Evolutionary conservation across 2,888 invertebrate species (phyloP).

Genomic region (Allacma fusca): DNA sequence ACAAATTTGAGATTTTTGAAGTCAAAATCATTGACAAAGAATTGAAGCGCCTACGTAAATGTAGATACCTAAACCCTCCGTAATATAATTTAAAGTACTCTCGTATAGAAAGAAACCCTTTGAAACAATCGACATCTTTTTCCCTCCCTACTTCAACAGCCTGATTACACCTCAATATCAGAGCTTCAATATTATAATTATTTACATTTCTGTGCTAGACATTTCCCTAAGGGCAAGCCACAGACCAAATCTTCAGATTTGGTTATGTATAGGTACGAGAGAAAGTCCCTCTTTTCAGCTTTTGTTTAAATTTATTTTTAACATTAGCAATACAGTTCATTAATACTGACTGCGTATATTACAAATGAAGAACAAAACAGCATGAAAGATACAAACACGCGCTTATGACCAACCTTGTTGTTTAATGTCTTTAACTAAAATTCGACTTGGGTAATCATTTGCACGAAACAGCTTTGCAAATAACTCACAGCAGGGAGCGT

Average conservation of each 20-base stretch:
- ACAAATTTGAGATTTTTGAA: too few species aligned
- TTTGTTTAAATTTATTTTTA: slow-evolving; percentile 33
- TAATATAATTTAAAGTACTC: too few species aligned
- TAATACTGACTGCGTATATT: neutral
- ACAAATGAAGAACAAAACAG: neutral
- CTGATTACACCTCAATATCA: neutral
- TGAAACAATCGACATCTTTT: too few species aligned
- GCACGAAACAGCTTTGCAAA: slow-evolving; percentile 23
- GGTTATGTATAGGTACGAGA: slow-evolving; percentile 16
- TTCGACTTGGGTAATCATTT: slow-evolving; percentile 22
- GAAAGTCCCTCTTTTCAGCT: neutral
- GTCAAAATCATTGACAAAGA: too few species aligned
- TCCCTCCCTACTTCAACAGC: neutral
- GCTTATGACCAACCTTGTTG: slow-evolving; percentile 28
- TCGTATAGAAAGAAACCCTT: too few species aligned
- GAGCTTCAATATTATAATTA: neutral
- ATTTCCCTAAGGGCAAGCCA: neutral
- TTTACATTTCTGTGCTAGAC: neutral
- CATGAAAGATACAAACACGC: slow-evolving; percentile 6
- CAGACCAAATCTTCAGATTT: neutral
- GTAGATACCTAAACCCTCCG: too few species aligned
- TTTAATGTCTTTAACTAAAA: neutral
- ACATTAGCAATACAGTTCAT: neutral
- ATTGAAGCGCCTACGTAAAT: too few species aligned
- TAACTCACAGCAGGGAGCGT: slow-evolving; percentile 19